Evolutionary conservation across 1,140 invertebrate species (phyloP).

Genomic region (Apolygus lucorum): DNA sequence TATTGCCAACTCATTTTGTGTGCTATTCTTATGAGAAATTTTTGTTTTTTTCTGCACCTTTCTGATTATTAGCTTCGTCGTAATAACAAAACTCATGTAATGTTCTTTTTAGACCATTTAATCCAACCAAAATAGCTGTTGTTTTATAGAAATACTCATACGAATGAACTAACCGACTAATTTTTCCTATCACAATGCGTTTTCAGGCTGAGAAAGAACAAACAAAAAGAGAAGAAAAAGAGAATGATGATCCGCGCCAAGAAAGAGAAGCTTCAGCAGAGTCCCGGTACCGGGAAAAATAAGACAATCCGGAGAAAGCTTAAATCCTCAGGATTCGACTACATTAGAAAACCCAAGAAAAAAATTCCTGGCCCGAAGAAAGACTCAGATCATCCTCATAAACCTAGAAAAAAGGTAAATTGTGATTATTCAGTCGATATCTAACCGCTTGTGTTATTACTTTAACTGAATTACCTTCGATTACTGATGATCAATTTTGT

Average conservation of each 20-base stretch:
- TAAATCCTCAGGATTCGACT: conserved; percentile 70
- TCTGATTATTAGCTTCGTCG: no score
- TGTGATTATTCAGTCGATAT: no score
- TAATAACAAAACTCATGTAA: no score
- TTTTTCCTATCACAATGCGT: no score
- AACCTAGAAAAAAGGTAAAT: conserved; percentile 41
- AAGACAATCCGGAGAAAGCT: conserved; percentile 50
- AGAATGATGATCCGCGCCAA: conserved; percentile 34
- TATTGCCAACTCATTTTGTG: no score
- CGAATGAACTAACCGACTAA: no score
- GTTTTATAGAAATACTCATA: no score
- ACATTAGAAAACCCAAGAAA: conserved; percentile 73
- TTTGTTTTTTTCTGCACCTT: no score
- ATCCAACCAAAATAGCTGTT: no score
- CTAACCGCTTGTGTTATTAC: no score
- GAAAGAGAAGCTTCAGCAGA: conserved; percentile 34
- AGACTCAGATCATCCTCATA: conserved; percentile 39
- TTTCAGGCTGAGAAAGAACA: conserved; percentile 6
- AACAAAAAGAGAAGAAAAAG: conserved; percentile 34
- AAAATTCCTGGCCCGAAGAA: conserved; percentile 43
- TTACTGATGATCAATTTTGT: neutral
- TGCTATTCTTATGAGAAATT: no score
- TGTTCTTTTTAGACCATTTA: no score
- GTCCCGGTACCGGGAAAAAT: conserved; percentile 41
- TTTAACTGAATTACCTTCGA: neutral